Evolutionary conservation across 2,888 invertebrate species (phyloP), one percentile per base, ranked within the genome.

Genomic region (Drosophila lutescens): DNA sequence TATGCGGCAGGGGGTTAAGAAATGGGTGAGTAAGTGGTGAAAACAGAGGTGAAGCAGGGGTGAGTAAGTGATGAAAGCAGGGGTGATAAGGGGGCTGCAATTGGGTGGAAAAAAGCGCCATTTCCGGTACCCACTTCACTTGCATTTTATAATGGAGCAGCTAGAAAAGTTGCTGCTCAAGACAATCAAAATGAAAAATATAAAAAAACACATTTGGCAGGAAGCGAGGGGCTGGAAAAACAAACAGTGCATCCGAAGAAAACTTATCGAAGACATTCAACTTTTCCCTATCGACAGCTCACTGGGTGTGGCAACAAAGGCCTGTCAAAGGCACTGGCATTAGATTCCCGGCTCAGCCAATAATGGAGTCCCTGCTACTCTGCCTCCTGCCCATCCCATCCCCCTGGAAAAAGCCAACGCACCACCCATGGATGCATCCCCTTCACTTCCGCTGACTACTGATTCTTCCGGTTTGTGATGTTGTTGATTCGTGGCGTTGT

Each of bases 251-350:
- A 49, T 34, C 34, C 2, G 17, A n/a, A 6, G 26, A 9, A 49
- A 49, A 49, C 49, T 49, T 20, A 49, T 49, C 17, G 49, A 34
- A 34, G 49, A 13, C 49, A 49, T 34, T 49, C 7, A 49, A 49
- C 49, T 49, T 49, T 32, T 12, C 26, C 8, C 13, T 34, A 20
- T 49, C 34, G 49, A 49, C 49, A 17, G 17, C 17, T 8, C 32
- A 12, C 49, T 20, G 49, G 49, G 49, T 34, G 60, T 43, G 34
- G 56, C 50, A 20, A 62, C 51, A 56, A 50, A 66, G 58, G 70
- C 66, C 66, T 76, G 75, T 80, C 62, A 84, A 72, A 80, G 80
- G 63, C 77, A 77, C 43, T 70, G 63, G 58, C 54, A 40, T 55
- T 69, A 51, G 60, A 65, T 44, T 56, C 67, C 51, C 47, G 51